A percentile compares a stretch with the other conserved stretches of the same genome.
phyloP scores from a whole-genome alignment of 2,113 vertebrate genomes.

The Gracilinanus agilis region DNA sequence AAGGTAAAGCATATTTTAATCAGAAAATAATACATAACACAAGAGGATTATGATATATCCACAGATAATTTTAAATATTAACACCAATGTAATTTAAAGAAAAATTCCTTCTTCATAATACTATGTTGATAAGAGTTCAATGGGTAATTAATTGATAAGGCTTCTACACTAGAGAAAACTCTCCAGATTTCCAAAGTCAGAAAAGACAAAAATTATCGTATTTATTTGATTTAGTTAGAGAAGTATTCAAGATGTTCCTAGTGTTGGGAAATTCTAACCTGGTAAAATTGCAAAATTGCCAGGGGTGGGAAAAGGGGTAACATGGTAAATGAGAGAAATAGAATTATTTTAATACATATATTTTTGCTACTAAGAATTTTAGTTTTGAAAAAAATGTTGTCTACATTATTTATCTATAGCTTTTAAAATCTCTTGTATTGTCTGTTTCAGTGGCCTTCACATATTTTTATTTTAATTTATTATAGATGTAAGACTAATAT shows the following conservation, averaged over 20 bases:
- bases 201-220: neutral
- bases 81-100: neutral
- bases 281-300: neutral
- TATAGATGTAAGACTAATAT: too few relatives aligned
- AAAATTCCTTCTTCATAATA: neutral
- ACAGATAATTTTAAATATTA: slow-evolving; percentile 7
- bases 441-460: neutral
- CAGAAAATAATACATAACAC: slow-evolving; percentile 1
- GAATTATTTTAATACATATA: neutral
- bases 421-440: neutral
- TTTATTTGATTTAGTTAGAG: neutral
- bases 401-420: neutral
- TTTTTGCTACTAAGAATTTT: neutral
- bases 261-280: neutral
- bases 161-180: neutral
- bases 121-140: too few relatives aligned
- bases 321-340: neutral
- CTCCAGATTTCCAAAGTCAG: neutral
- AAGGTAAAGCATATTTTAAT: slow-evolving; percentile 47
- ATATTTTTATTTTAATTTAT: neutral
- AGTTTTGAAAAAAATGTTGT: neutral
- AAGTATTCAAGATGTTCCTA: neutral
- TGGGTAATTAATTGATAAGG: neutral
- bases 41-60: neutral
- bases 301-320: fast-evolving